Evolutionary conservation across 2,797 vertebrate genomes (phyloP).

Genomic region (Clamator glandarius): DNA sequence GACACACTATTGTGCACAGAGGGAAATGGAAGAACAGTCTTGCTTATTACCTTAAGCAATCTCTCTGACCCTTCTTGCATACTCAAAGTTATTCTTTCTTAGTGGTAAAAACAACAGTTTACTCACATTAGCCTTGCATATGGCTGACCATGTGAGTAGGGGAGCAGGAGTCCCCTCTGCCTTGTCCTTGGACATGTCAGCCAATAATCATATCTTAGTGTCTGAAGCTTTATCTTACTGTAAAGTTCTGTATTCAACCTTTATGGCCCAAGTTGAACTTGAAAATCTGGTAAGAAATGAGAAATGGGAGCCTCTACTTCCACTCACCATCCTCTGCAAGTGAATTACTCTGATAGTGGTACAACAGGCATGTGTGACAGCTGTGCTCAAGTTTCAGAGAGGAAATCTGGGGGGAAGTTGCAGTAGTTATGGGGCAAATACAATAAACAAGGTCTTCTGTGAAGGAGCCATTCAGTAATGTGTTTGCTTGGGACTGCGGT

Average conservation of each 20-base stretch:
- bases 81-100: neutral
- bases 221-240: neutral
- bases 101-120: neutral
- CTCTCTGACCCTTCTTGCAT: neutral
- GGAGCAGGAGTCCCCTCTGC: neutral
- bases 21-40: neutral
- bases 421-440: neutral
- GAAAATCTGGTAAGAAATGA: neutral
- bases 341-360: neutral
- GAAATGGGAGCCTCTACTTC: neutral
- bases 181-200: neutral
- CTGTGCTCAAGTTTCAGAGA: neutral
- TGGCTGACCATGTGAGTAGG: neutral
- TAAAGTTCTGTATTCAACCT: neutral
- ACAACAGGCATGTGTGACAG: neutral
- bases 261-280: neutral
- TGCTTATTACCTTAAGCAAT: neutral
- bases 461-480: neutral
- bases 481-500: neutral
- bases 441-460: neutral
- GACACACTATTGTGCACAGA: neutral
- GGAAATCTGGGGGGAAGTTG: neutral
- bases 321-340: neutral
- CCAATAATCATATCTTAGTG: neutral
- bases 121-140: neutral